Evolutionary conservation across 2,113 vertebrate genomes (phyloP).

Genomic region (Lepidothrix coronata): DNA sequence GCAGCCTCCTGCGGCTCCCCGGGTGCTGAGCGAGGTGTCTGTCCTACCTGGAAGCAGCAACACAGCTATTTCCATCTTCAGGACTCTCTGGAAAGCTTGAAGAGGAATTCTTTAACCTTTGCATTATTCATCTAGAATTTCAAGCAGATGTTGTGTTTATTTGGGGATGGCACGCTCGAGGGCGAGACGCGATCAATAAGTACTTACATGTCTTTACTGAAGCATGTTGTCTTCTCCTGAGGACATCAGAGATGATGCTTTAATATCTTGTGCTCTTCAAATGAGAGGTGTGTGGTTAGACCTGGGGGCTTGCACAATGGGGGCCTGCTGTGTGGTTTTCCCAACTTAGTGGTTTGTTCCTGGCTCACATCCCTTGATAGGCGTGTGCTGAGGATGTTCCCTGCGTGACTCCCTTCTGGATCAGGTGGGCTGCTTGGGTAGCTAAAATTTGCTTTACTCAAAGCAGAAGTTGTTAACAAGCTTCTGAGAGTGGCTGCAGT

Average conservation of each 20-base stretch:
- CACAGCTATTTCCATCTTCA: not conserved
- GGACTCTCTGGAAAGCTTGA: not conserved
- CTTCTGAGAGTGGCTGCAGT: not conserved
- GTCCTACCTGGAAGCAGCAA: not conserved
- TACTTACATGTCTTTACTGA: not conserved
- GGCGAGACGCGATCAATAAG: not conserved
- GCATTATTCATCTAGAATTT: not conserved
- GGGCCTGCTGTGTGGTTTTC: not conserved
- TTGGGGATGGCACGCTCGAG: not conserved
- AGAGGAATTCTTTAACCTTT: not conserved
- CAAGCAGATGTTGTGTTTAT: not conserved
- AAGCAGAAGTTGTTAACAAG: not conserved
- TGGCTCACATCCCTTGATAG: rapidly evolving
- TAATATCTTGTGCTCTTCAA: not conserved
- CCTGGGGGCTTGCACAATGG: not conserved
- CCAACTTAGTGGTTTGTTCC: not conserved
- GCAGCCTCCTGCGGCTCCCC: not conserved
- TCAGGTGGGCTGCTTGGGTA: not conserved
- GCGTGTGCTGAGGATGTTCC: not conserved
- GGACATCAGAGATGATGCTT: not conserved
- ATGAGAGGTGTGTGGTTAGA: not conserved
- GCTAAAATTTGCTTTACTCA: not conserved
- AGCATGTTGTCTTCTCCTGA: not conserved
- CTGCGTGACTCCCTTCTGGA: not conserved
- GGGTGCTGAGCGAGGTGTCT: not conserved